Conservation (phyloP, 2,113 vertebrate genomes). For the Aphelocoma coerulescens region DNA sequence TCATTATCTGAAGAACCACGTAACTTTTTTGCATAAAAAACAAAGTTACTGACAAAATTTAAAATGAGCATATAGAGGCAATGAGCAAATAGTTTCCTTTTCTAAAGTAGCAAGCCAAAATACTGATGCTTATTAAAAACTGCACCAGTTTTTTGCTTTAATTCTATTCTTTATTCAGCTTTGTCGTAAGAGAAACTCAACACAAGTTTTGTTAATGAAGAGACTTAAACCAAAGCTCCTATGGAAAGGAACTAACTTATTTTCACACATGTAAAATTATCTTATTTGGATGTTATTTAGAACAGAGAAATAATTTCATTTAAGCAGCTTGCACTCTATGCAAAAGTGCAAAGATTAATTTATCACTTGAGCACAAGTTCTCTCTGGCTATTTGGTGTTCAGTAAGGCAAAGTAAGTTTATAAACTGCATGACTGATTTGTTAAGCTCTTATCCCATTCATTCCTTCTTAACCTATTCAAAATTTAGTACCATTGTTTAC, state of each 20-base stretch:
- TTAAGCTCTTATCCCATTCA: background rate
- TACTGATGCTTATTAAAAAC: background rate
- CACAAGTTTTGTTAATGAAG: background rate
- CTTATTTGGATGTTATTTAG: background rate
- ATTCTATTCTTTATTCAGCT: background rate
- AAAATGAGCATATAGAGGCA: background rate
- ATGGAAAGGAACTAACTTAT: background rate
- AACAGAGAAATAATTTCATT: background rate
- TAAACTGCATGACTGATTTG: background rate
- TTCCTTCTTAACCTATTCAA: background rate
- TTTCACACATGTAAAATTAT: background rate
- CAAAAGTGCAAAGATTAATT: background rate
- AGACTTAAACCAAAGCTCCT: background rate
- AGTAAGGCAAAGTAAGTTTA: background rate
- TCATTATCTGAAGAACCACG: background rate
- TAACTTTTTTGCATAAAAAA: background rate
- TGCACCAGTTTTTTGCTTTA: background rate
- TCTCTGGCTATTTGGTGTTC: background rate
- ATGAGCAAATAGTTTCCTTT: background rate
- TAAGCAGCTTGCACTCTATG: background rate
- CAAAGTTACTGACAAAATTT: background rate
- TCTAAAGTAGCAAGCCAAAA: background rate
- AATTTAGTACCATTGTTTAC: background rate
- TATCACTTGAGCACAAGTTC: background rate
- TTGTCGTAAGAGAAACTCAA: background rate